Evolutionary conservation across 2,113 vertebrate genomes (phyloP), one percentile per base, ranked within the genome.

Genomic region (Mola mola): DNA sequence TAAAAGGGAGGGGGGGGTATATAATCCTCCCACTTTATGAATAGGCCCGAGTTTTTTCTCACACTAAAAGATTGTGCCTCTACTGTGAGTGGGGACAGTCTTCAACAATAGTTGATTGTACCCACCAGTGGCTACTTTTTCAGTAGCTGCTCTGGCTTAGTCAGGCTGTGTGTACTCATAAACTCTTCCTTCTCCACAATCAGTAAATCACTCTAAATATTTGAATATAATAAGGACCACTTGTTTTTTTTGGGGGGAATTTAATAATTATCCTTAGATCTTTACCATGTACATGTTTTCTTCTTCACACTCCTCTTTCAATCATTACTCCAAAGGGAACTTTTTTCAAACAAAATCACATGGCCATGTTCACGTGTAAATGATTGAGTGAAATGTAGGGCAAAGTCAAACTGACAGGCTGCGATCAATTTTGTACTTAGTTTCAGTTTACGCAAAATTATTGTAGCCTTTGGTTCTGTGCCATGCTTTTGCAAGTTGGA

Each of bases 61-160:
- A 75, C 84, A 87, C 83, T 79, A 48, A 83, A 82, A 83, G 83
- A 86, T 88, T 6, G 61, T 66, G 37, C 80, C 77, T 82, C 78
- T 49, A 66, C 77, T 59, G 51, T 79, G 76, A 78, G 78, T 21
- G 46, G 65, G 85, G 81, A 85, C 80, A 25, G 81, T 56, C 50
- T 22, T 48, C 57, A 87, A 93, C 92, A 93, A 91, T 85, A 66
- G 87, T 42, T 78, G 83, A 81, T 93, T 93, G 91, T 93, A 51
- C 46, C 42, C 53, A 58, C 37, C 24, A 67, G 80, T 66, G 76
- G 76, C 79, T 63, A 82, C 70, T 78, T 78, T 80, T 76, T 71
- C 72, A 76, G 62, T 25, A 15, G 50, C 60, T 38, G 55, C 61
- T 53, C 21, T 13, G 42, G 49, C 65, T 68, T 79, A 83, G 81